Percentiles rank a stretch among this genome's conserved stretches.
Evolutionary conservation across 2,797 vertebrate species (phyloP).

Genomic region (Neoniphon sammara): DNA sequence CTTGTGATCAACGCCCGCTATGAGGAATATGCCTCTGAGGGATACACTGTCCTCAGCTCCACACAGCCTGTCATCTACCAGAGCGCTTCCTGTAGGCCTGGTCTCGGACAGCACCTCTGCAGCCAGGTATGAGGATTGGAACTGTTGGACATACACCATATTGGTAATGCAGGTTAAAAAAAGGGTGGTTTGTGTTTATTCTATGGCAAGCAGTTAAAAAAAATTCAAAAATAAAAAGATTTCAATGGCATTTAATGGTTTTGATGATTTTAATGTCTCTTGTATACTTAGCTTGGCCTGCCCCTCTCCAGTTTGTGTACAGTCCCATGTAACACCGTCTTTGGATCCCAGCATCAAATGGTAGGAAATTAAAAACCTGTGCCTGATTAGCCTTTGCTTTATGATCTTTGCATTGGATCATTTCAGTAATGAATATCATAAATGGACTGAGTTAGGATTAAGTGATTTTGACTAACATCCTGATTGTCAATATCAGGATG

Average conservation of each 20-base stretch:
- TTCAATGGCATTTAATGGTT: no score
- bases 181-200: no score
- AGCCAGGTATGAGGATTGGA: slow-evolving; percentile 85
- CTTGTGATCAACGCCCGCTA: slow-evolving; percentile 92
- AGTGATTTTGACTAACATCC: not conserved
- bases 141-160: not conserved
- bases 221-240: no score
- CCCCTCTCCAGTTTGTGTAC: slow-evolving; percentile 93
- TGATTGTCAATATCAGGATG: slow-evolving; percentile 83
- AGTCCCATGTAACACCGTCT: slow-evolving; percentile 97
- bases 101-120: slow-evolving; percentile 93
- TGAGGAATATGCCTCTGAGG: slow-evolving; percentile 92
- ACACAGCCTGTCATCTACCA: slow-evolving; percentile 93
- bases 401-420: not conserved
- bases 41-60: slow-evolving; percentile 85
- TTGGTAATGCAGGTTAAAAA: not conserved
- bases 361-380: slow-evolving; percentile 74
- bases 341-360: slow-evolving; percentile 99
- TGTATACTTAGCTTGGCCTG: slow-evolving; percentile 87
- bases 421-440: not conserved
- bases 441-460: not conserved
- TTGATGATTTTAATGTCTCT: not conserved
- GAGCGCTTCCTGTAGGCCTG: slow-evolving; percentile 90
- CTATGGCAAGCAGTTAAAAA: no score
- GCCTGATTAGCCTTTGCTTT: not conserved